A percentile compares a stretch with the other conserved stretches of the same genome.
These are phyloP conservation scores for Nezara viridula DNA, from an alignment of 2,888 invertebrate genomes.

Conservation along the genomic window DNA sequence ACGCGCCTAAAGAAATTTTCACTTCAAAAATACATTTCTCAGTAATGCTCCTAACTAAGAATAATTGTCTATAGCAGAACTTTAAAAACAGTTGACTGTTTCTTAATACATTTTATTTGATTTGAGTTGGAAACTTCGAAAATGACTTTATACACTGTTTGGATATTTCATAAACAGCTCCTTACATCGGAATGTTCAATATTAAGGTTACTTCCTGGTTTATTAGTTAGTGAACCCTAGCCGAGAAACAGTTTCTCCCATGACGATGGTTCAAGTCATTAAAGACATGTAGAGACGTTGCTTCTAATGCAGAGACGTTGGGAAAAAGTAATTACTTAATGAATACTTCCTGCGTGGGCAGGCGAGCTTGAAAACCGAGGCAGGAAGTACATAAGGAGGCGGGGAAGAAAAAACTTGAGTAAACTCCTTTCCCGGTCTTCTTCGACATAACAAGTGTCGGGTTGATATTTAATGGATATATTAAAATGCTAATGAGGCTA, in stretches of 20 bases:
- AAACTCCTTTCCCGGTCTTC: neutral
- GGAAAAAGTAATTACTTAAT: slow-evolving; percentile 38
- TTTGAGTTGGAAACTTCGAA: too few species aligned
- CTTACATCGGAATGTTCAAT: neutral
- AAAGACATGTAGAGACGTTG: neutral
- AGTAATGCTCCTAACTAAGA: too few species aligned
- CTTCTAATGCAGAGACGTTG: neutral
- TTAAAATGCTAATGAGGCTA: neutral
- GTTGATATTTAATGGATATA: neutral
- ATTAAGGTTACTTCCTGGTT: neutral
- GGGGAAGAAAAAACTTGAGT: neutral
- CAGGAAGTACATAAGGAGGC: neutral
- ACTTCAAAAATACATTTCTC: too few species aligned
- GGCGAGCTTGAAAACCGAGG: neutral
- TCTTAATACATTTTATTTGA: too few species aligned
- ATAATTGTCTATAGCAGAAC: too few species aligned
- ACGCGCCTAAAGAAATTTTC: too few species aligned
- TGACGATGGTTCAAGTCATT: neutral
- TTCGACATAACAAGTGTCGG: neutral
- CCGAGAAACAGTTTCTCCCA: neutral
- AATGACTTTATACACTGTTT: too few species aligned
- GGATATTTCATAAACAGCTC: too few species aligned
- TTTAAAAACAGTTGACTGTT: too few species aligned
- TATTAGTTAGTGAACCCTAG: neutral
- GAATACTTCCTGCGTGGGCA: neutral